phyloP scores from a whole-genome alignment of 2,113 vertebrate genomes.

The Condylura cristata region DNA sequence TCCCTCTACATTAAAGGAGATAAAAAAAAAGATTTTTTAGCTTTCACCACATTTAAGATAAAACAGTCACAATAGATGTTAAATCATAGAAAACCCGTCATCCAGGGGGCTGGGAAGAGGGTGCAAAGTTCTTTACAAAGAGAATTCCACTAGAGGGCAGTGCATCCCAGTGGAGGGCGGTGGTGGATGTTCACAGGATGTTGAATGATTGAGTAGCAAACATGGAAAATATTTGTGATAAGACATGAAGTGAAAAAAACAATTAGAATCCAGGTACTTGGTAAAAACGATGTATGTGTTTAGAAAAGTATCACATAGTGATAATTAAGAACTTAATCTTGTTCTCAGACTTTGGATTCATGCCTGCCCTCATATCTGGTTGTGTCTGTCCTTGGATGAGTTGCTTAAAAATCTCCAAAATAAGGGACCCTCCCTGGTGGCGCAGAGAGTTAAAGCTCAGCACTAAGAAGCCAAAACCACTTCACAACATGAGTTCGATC shows the following conservation, averaged over 20 bases:
- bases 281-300: not conserved
- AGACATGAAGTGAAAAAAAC: not conserved
- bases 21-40: not conserved
- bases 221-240: not conserved
- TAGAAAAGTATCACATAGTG: not conserved
- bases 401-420: not conserved
- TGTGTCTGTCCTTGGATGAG: not conserved
- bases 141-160: constrained; percentile 66
- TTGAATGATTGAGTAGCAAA: not conserved
- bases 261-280: not conserved
- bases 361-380: not conserved
- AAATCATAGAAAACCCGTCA: not conserved
- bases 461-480: too few relatives aligned
- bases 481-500: too few relatives aligned
- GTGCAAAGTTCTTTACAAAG: not conserved
- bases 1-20: not conserved
- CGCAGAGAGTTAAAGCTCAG: too few relatives aligned
- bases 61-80: not conserved
- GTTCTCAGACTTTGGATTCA: not conserved
- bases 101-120: not conserved
- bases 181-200: rapidly evolving
- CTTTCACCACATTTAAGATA: not conserved
- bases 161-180: not conserved
- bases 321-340: not conserved
- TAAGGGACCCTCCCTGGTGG: too few relatives aligned